A percentile compares a stretch with the other conserved stretches of the same genome.
phyloP scores from a whole-genome alignment of 2,888 invertebrate species.

The Apodemia hepburni region DNA sequence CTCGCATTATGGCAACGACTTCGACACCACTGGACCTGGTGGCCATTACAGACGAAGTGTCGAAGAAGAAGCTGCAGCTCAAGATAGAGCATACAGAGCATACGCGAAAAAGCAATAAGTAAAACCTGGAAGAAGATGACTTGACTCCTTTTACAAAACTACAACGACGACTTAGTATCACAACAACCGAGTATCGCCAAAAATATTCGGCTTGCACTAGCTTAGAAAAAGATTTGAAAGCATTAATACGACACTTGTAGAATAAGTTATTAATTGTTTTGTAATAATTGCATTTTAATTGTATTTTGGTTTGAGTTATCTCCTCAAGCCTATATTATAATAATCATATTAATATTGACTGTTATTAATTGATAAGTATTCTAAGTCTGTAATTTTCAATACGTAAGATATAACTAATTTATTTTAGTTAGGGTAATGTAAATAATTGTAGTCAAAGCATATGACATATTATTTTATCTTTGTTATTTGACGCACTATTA shows the following conservation, averaged over 20 bases:
- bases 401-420: not conserved
- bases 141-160: slow-evolving; percentile 60
- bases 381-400: not conserved
- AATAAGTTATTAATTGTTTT: not conserved
- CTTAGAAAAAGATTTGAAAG: slow-evolving; percentile 34
- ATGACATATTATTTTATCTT: slow-evolving; percentile 27
- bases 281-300: not conserved
- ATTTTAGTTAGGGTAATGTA: slow-evolving; percentile 23
- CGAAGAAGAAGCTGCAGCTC: slow-evolving; percentile 81
- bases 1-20: slow-evolving; percentile 83
- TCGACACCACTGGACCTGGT: slow-evolving; percentile 78
- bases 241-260: slow-evolving; percentile 40
- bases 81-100: slow-evolving; percentile 82
- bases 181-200: slow-evolving; percentile 7
- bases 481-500: slow-evolving; percentile 12
- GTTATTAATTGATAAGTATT: not conserved
- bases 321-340: not conserved
- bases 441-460: slow-evolving; percentile 29
- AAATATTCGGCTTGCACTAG: slow-evolving; percentile 8
- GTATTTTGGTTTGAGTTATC: not conserved
- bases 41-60: slow-evolving; percentile 81
- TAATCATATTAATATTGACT: not conserved
- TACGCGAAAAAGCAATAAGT: slow-evolving; percentile 63
- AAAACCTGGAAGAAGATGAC: slow-evolving; percentile 34
- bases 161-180: slow-evolving; percentile 45